Evolutionary conservation across 2,888 invertebrate genomes (phyloP).

Genomic region (Anagyrus pseudococci): DNA sequence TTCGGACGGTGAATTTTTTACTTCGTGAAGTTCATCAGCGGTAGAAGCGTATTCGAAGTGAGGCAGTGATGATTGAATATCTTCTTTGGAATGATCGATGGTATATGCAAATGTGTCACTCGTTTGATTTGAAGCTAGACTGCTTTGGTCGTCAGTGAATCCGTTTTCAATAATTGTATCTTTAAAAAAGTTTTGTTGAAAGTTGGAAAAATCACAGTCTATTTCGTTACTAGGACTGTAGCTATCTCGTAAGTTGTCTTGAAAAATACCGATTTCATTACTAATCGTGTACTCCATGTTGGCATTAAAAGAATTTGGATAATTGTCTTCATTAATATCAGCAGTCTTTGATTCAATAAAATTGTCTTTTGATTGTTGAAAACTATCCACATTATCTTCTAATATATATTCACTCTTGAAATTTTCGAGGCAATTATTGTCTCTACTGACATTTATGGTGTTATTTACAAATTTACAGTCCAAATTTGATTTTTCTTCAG

Average conservation of each 20-base stretch:
- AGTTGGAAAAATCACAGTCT: conserved; percentile 60
- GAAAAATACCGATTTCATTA: conserved; percentile 16
- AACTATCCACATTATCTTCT: conserved; percentile 22
- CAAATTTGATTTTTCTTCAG: conserved; percentile 38
- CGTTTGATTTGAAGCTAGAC: conserved; percentile 29
- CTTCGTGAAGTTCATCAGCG: conserved; percentile 16
- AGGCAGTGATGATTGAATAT: conserved; percentile 37
- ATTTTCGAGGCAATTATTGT: conserved; percentile 24
- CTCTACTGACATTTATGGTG: conserved; percentile 20
- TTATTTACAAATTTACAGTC: conserved; percentile 42
- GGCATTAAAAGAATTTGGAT: conserved; percentile 15
- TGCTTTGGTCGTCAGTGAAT: conserved; percentile 9
- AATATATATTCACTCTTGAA: conserved; percentile 17
- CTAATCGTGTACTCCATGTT: conserved; percentile 15
- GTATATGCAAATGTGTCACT: conserved; percentile 30
- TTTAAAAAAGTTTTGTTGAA: conserved; percentile 50
- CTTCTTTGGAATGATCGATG: neutral
- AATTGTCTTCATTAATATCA: conserved; percentile 17
- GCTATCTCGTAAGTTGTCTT: conserved; percentile 24
- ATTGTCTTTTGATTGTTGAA: conserved; percentile 34
- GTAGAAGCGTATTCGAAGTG: conserved; percentile 22
- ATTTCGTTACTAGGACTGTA: conserved; percentile 21
- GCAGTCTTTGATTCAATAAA: conserved; percentile 31
- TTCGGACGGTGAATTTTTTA: conserved; percentile 18
- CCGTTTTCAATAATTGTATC: conserved; percentile 30